phyloP scores from a whole-genome alignment of 2,797 vertebrate species.

The Sardinella longiceps region DNA sequence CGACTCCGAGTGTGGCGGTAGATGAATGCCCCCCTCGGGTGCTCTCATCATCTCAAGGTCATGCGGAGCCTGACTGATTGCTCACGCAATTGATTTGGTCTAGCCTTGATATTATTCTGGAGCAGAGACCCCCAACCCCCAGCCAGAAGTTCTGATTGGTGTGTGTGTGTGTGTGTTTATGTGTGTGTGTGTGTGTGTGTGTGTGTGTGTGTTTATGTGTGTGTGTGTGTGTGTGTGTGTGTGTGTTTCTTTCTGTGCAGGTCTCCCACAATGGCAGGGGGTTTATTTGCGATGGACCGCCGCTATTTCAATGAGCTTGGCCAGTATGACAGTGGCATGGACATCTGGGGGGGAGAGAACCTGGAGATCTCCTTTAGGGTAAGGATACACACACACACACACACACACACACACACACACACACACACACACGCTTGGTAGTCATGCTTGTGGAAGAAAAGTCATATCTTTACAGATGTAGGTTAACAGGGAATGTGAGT shows the following conservation, averaged over 20 bases:
- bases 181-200: background rate
- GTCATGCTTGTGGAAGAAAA: too few species aligned
- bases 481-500: too few species aligned
- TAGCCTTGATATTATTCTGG: background rate
- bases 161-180: background rate
- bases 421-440: background rate
- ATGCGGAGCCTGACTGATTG: background rate
- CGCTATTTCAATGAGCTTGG: constrained; percentile 91
- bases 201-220: constrained; percentile 18
- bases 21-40: background rate
- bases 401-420: background rate
- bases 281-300: constrained; percentile 92
- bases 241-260: constrained; percentile 63
- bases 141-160: background rate
- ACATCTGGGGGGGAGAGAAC: constrained; percentile 98
- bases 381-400: constrained; percentile 51
- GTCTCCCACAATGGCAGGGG: constrained; percentile 97
- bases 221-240: background rate
- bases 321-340: constrained; percentile 94
- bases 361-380: constrained; percentile 97
- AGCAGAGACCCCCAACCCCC: background rate
- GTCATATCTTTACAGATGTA: too few species aligned
- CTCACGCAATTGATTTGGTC: background rate
- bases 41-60: background rate
- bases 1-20: background rate